phyloP scores from a whole-genome alignment of 1,140 invertebrate genomes.

The Neodiprion virginianus region DNA sequence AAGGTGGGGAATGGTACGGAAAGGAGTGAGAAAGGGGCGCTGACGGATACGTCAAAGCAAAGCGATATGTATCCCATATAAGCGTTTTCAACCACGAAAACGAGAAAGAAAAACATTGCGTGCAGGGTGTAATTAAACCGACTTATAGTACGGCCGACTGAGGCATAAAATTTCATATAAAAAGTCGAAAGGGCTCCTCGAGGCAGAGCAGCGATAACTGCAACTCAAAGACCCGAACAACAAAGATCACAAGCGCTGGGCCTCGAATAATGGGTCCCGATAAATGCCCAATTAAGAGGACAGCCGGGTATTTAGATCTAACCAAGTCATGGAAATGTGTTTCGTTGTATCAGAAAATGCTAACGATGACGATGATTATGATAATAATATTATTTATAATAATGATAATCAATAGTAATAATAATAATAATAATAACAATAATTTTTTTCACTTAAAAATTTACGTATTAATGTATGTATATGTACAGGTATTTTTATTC shows the following conservation, averaged over 20 bases:
- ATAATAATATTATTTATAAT: no score
- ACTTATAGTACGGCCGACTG: slow-evolving; percentile 26
- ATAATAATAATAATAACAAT: no score
- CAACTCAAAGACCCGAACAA: slow-evolving; percentile 40
- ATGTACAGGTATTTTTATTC: background rate
- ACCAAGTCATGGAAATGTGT: background rate
- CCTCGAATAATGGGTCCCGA: background rate
- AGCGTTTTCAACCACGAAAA: background rate
- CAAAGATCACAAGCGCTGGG: slow-evolving; percentile 59
- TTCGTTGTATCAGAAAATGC: background rate
- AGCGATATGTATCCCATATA: no score
- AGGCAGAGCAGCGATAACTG: slow-evolving; percentile 28
- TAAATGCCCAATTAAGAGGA: background rate
- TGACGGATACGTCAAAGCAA: no score
- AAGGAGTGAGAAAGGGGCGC: background rate
- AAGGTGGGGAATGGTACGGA: no score
- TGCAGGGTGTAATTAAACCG: background rate
- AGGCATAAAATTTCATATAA: slow-evolving; percentile 57
- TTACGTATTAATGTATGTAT: background rate
- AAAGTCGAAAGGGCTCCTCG: slow-evolving; percentile 45
- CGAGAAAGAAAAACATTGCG: background rate
- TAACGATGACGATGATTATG: no score
- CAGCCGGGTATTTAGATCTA: background rate
- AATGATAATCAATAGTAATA: no score
- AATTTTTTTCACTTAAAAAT: no score